Conservation (phyloP, 2,888 invertebrate genomes). For the Ophioninae sp. region DNA sequence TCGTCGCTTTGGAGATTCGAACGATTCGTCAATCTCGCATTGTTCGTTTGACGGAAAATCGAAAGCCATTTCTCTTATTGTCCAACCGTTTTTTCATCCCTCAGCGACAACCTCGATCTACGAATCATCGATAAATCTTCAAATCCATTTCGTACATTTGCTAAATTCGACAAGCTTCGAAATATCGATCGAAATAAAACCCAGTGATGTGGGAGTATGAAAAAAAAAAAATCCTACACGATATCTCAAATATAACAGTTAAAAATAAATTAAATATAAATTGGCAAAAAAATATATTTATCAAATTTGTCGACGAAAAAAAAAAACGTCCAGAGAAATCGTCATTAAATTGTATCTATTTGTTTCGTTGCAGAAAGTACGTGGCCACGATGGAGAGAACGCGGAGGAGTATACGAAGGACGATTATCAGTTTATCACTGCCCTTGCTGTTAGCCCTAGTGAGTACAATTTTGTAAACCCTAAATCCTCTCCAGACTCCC, state of each 20-base stretch:
- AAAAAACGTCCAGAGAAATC: neutral
- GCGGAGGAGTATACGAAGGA: conserved; percentile 79
- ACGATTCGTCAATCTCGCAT: neutral
- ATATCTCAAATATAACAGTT: neutral
- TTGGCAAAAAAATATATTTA: neutral
- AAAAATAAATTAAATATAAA: neutral
- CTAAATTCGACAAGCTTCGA: neutral
- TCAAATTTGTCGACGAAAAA: neutral
- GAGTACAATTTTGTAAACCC: conserved; percentile 68
- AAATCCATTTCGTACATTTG: neutral
- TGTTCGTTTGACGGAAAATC: neutral
- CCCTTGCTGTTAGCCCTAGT: conserved; percentile 75
- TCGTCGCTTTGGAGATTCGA: neutral
- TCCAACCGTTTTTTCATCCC: neutral
- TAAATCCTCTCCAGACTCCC: neutral
- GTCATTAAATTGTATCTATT: conserved; percentile 39
- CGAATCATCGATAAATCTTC: neutral
- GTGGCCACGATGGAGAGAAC: conserved; percentile 77
- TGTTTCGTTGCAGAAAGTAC: conserved; percentile 64
- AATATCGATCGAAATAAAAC: conserved; percentile 12
- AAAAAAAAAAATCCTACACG: conserved; percentile 1
- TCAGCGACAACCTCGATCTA: neutral
- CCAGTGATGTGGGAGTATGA: neutral
- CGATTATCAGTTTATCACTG: conserved; percentile 74
- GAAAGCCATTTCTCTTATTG: neutral